Conservation (phyloP, 2,797 vertebrate species). For the Mallotus villosus region DNA sequence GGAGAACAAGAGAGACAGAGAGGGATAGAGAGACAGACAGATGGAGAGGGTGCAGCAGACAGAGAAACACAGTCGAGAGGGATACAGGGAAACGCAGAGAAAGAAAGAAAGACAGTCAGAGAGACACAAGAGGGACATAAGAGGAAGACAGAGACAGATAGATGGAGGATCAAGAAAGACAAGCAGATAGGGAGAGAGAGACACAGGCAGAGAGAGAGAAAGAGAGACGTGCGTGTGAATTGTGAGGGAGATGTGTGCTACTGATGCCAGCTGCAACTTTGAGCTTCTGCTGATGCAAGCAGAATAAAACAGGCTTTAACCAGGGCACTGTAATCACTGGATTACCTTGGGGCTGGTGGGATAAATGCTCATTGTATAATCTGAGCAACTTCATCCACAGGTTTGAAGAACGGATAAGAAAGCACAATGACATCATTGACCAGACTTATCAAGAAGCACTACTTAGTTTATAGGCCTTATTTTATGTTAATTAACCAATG, state of each 20-base stretch:
- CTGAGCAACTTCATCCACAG: no score
- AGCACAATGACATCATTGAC: no score
- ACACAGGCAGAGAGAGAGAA: background rate
- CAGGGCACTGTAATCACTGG: constrained; percentile 64
- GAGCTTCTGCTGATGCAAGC: constrained; percentile 46
- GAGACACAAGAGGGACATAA: background rate
- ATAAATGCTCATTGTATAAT: no score
- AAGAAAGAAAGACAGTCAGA: background rate
- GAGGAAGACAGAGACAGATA: no score
- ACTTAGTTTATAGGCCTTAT: no score
- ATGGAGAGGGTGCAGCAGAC: background rate
- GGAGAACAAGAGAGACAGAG: no score
- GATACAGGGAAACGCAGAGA: background rate
- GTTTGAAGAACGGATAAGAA: no score
- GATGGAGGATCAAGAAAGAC: no score
- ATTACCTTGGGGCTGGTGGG: no score
- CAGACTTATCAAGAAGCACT: no score
- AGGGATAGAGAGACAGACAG: background rate
- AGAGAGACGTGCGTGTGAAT: constrained; percentile 6
- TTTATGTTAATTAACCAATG: no score
- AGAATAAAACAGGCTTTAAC: constrained; percentile 63
- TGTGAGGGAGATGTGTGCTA: no score
- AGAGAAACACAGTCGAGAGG: constrained; percentile 32
- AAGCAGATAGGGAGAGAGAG: constrained; percentile 31
- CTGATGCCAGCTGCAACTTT: constrained; percentile 43